Percentiles rank a stretch among this genome's conserved stretches.
phyloP scores from a whole-genome alignment of 2,888 invertebrate genomes.

The Agrypnus murinus region DNA sequence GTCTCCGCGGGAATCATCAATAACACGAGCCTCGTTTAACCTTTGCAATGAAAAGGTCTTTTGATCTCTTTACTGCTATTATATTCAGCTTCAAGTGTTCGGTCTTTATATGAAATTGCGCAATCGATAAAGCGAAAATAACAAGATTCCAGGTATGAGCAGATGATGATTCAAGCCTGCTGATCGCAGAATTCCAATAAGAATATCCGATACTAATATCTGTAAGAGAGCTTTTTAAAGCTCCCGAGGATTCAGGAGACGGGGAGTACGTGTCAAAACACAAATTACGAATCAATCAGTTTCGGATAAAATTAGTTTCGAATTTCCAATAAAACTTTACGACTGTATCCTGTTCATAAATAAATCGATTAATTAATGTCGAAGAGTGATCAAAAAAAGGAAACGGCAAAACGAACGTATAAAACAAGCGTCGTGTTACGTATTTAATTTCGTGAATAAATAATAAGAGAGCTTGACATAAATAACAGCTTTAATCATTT shows the following conservation, averaged over 20 bases:
- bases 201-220: conserved; percentile 3
- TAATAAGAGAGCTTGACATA: conserved; percentile 31
- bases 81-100: conserved; percentile 33
- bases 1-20: conserved; percentile 48
- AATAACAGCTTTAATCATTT: conserved; percentile 36
- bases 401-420: conserved; percentile 21
- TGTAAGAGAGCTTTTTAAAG: conserved; percentile 32
- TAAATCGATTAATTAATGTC: conserved; percentile 37
- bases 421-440: conserved; percentile 31
- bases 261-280: conserved; percentile 40
- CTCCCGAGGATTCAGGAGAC: conserved; percentile 23
- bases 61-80: conserved; percentile 47
- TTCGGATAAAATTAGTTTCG: conserved; percentile 33
- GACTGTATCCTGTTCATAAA: conserved; percentile 36
- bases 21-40: conserved; percentile 47
- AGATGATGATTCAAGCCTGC: not conserved
- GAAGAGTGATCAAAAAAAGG: conserved; percentile 26
- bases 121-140: conserved; percentile 18
- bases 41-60: conserved; percentile 46
- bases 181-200: conserved; percentile 3
- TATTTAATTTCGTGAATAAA: conserved; percentile 36
- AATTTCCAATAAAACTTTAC: conserved; percentile 35
- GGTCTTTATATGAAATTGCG: conserved; percentile 23
- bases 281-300: conserved; percentile 41
- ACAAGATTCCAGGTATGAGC: conserved; percentile 14